These are phyloP conservation scores for Uropsilus gracilis DNA, from an alignment of 2,113 vertebrate genomes.

Conservation along the genomic window DNA sequence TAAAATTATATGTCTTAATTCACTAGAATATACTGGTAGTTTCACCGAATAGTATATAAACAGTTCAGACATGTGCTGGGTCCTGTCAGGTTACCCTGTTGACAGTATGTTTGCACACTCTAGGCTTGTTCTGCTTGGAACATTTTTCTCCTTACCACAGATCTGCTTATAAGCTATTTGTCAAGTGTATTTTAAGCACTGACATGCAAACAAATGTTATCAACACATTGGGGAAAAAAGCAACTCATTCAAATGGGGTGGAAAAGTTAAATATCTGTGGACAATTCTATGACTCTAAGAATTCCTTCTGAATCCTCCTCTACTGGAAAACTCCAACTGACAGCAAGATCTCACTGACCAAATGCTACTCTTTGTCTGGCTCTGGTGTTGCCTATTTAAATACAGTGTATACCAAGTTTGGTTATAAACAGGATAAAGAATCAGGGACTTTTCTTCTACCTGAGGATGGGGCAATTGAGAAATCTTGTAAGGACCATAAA, in stretches of 20 bases:
- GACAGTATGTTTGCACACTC: background rate
- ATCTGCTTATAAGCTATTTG: background rate
- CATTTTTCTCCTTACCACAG: background rate
- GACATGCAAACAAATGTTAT: slow-evolving; percentile 49
- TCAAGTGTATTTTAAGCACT: background rate
- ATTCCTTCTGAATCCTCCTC: background rate
- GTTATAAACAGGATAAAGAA: background rate
- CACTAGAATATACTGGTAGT: background rate
- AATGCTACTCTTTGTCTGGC: background rate
- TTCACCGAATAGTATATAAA: background rate
- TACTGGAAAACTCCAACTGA: background rate
- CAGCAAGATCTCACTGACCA: background rate
- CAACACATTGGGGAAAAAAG: background rate
- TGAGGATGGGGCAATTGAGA: background rate
- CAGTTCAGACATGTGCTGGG: background rate
- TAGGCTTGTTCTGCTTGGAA: background rate
- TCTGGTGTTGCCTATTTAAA: background rate
- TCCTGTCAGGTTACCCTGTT: background rate
- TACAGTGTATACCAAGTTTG: background rate
- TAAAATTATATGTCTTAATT: background rate
- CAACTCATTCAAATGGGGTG: background rate
- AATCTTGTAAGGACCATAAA: background rate
- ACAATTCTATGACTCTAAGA: background rate
- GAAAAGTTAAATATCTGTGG: background rate
- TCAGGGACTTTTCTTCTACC: background rate